Percentiles rank a stretch among this genome's conserved stretches.
These are phyloP conservation scores for Phenganax subtilis DNA, from an alignment of 92 coral and sea anemone genomes.

Conservation along the genomic window DNA sequence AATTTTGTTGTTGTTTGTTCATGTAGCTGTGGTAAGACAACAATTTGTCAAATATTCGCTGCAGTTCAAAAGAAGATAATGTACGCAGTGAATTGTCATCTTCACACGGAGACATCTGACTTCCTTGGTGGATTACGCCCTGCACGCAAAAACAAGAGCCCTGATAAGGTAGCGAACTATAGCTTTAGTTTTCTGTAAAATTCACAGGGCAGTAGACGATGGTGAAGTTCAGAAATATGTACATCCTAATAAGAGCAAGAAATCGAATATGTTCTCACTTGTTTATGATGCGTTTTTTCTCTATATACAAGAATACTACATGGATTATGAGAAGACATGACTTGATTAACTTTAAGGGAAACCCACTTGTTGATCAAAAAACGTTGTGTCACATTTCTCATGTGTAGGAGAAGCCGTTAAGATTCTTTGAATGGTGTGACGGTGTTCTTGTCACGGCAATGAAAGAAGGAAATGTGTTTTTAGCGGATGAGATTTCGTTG, in stretches of 20 bases:
- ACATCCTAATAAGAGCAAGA: too few relatives aligned
- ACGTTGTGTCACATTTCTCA: background rate
- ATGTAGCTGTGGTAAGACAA: conserved; percentile 88
- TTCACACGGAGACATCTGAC: conserved; percentile 95
- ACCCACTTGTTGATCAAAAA: background rate
- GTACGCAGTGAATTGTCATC: conserved; percentile 92
- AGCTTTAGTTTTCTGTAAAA: too few relatives aligned
- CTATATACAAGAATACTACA: background rate
- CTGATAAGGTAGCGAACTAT: conserved; percentile 55
- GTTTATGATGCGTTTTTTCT: background rate
- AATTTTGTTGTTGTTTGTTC: background rate
- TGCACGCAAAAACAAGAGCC: conserved; percentile 58
- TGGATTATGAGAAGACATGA: background rate
- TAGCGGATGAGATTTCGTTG: conserved; percentile 88
- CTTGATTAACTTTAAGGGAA: background rate
- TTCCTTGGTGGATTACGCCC: conserved; percentile 96
- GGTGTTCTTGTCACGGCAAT: conserved; percentile 87
- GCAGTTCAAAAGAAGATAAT: conserved; percentile 62
- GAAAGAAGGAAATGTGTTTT: conserved; percentile 83
- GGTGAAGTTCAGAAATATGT: too few relatives aligned
- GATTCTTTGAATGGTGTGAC: conserved; percentile 95
- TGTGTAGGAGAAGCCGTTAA: conserved; percentile 54
- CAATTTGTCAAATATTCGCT: conserved; percentile 89
- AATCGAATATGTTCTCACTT: background rate
- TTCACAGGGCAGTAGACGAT: too few relatives aligned